Percentiles rank a stretch among this genome's conserved stretches.
phyloP scores from a whole-genome alignment of 2,888 invertebrate species.

The Lepidonotus clava region DNA sequence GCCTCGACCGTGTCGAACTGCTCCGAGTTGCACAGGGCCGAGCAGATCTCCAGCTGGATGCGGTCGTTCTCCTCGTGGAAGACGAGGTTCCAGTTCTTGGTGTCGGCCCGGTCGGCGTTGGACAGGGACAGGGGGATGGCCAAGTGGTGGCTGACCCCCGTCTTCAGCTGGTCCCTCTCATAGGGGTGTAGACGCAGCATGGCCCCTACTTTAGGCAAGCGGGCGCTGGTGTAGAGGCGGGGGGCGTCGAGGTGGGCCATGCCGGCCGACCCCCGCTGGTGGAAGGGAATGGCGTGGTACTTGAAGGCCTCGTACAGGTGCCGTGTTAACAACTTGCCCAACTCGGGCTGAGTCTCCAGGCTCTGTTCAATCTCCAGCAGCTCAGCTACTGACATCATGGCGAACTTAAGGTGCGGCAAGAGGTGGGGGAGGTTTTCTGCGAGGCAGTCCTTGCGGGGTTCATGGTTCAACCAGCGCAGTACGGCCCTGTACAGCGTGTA shows the following conservation, averaged over 20 bases:
- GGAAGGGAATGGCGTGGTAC: slow-evolving; percentile 57
- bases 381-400: slow-evolving; percentile 54
- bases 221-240: slow-evolving; percentile 51
- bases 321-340: not conserved
- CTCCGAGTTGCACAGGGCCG: slow-evolving; percentile 6
- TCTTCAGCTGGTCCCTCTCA: not conserved
- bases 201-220: not conserved
- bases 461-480: slow-evolving; percentile 48
- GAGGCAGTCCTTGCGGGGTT: not conserved
- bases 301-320: slow-evolving; percentile 55
- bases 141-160: slow-evolving; percentile 10
- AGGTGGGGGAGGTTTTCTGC: not conserved
- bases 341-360: slow-evolving; percentile 26
- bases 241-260: slow-evolving; percentile 39
- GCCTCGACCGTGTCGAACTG: slow-evolving; percentile 48
- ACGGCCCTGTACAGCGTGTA: slow-evolving; percentile 35
- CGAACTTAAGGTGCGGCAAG: slow-evolving; percentile 50
- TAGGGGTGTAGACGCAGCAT: not conserved
- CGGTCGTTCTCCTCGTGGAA: slow-evolving; percentile 21
- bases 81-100: slow-evolving; percentile 39
- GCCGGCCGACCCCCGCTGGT: not conserved
- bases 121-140: slow-evolving; percentile 54
- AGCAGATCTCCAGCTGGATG: slow-evolving; percentile 48
- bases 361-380: slow-evolving; percentile 46
- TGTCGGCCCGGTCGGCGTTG: slow-evolving; percentile 45